These are phyloP conservation scores for Drosophila eohydei DNA, from an alignment of 2,888 invertebrate species.

Conservation along the genomic window DNA sequence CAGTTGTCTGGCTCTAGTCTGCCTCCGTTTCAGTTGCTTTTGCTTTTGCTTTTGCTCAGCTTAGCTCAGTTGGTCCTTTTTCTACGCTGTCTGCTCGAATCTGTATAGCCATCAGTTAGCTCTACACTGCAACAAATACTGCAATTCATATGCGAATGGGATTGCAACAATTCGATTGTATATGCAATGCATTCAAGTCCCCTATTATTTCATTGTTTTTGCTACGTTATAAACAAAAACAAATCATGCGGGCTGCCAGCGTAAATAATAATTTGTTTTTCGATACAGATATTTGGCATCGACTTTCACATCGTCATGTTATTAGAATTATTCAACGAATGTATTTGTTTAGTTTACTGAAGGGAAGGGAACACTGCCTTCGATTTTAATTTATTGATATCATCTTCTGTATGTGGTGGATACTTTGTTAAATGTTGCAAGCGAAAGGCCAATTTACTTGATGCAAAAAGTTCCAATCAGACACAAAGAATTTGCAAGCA, in stretches of 20 bases:
- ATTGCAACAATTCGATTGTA: slow-evolving; percentile 3
- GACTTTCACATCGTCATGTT: background rate
- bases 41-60: slow-evolving; percentile 11
- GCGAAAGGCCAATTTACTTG: background rate
- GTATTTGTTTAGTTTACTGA: background rate
- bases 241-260: background rate
- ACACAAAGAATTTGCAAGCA: background rate
- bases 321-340: background rate
- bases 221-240: slow-evolving; percentile 22
- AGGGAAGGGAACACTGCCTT: background rate
- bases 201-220: slow-evolving; percentile 13
- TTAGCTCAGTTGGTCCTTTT: slow-evolving; percentile 2
- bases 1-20: slow-evolving; percentile 53
- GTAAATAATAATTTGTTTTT: slow-evolving; percentile 1
- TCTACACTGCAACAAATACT: slow-evolving; percentile 15
- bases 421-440: background rate
- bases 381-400: background rate
- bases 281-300: background rate
- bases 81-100: slow-evolving; percentile 31
- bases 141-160: background rate
- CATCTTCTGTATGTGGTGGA: background rate
- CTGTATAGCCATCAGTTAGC: slow-evolving; percentile 40
- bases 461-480: background rate
- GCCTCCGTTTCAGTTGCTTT: slow-evolving; percentile 32
- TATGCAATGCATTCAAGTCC: background rate